Base-by-base conservation (phyloP, 2,888 invertebrate species). In the Himalopsyche tibetana region DNA sequence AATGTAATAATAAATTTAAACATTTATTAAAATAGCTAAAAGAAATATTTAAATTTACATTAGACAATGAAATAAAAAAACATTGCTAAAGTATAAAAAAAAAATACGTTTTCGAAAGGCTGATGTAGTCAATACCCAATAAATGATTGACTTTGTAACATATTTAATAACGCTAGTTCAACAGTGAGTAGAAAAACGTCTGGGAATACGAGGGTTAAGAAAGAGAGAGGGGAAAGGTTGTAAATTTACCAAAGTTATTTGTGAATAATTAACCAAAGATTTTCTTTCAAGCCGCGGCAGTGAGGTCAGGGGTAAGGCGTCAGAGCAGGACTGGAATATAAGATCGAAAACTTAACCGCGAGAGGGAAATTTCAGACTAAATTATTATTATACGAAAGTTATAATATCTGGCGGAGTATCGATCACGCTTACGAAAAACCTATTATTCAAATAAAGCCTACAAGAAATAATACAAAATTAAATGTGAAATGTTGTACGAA, bases 241-340 rank as follows among this genome's bases (percentile, higher is more conserved):
- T 63, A 63, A 63, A 63, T 63, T 19, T 63, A 63, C 63, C 63
- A 81, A 84, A 86, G 81, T 74, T 86, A 42, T 38, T 84, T 82
- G 69, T 84, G 86, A 84, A 86, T 86, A 86, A 86, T 86, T 86
- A 86, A 86, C 63, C 85, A 85, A 82, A 85, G 82, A 85, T 55
- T 82, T 38, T 55, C 56, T 51, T 17, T 51, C 36, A 11, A 38
- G 40, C 80, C 80, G 80, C 80, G 63, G 63, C 9, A 28, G 63
- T 63, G 28, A n/a, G 63, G 63, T 63, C 19, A 63, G 63, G 63
- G 63, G 63, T 63, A 63, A 63, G 28, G 63, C 63, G 63, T 63
- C 63, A 19, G 63, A 19, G 63, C 63, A 63, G 63, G 2, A 28
- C 63, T n/a, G 63, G 63, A 63, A 63, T 63, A 63, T 63, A 63